These are phyloP conservation scores for Drosophila anceps DNA, from an alignment of 2,888 invertebrate species.

Conservation along the genomic window DNA sequence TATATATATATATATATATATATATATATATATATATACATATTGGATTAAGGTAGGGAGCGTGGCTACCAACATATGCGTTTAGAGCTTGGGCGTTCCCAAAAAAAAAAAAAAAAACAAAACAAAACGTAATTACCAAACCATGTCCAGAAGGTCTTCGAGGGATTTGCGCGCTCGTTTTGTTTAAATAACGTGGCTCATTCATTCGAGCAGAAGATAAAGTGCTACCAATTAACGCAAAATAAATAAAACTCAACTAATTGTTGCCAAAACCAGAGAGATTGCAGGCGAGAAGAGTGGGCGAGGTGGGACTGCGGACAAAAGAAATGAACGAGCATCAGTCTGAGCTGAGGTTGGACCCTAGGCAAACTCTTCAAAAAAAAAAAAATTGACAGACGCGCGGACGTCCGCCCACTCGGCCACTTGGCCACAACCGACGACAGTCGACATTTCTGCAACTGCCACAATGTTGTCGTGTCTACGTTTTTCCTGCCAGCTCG, in stretches of 20 bases:
- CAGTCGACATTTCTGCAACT: constrained; percentile 80
- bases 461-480: constrained; percentile 74
- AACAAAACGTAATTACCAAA: constrained; percentile 66
- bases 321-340: constrained; percentile 64
- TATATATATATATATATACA: neutral
- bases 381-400: constrained; percentile 49
- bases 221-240: constrained; percentile 83
- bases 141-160: constrained; percentile 47
- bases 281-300: constrained; percentile 1
- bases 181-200: constrained; percentile 77
- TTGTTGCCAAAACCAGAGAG: constrained; percentile 62
- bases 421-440: constrained; percentile 64
- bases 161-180: constrained; percentile 56
- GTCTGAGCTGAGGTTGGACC: constrained; percentile 45
- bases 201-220: constrained; percentile 77
- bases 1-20: constrained; percentile 10
- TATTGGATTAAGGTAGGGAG: constrained; percentile 67
- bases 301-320: constrained; percentile 45
- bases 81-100: constrained; percentile 46
- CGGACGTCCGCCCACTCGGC: constrained; percentile 46
- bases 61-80: constrained; percentile 45
- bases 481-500: constrained; percentile 54
- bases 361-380: constrained; percentile 53
- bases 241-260: constrained; percentile 83
- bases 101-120: constrained; percentile 28